Conservation (phyloP, 2,888 invertebrate genomes). For the Tortrix viridana region DNA sequence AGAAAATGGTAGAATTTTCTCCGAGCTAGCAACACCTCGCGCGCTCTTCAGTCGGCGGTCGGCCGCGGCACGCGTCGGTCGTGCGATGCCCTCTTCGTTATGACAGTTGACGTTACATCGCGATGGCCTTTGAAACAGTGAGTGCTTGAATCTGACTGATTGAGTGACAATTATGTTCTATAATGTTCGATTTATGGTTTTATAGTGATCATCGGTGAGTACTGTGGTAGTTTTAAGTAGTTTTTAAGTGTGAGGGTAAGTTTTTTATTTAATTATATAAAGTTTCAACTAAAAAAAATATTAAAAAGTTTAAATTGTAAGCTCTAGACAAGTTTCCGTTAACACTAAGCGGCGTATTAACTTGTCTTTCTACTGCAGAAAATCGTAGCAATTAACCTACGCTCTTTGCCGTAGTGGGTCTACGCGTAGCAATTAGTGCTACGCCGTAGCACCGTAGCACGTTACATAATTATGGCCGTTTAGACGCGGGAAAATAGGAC, state of each 20-base stretch:
- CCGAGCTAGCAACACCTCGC: constrained; percentile 54
- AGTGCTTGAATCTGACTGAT: constrained; percentile 59
- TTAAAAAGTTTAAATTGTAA: background rate
- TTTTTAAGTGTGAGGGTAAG: constrained; percentile 13
- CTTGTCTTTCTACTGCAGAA: constrained; percentile 48
- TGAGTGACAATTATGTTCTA: constrained; percentile 55
- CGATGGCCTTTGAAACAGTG: constrained; percentile 65
- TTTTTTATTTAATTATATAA: constrained; percentile 1
- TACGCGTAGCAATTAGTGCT: constrained; percentile 82
- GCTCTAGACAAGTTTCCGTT: constrained; percentile 45
- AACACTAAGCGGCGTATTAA: constrained; percentile 34
- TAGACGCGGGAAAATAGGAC: constrained; percentile 47
- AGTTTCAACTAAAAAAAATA: background rate
- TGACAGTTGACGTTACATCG: constrained; percentile 49
- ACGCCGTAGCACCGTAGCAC: constrained; percentile 62
- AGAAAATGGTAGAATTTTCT: constrained; percentile 47
- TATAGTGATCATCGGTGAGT: constrained; percentile 82
- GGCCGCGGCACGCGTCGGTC: constrained; percentile 62
- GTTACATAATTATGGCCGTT: constrained; percentile 74
- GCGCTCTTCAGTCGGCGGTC: constrained; percentile 69
- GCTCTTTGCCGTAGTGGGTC: constrained; percentile 67
- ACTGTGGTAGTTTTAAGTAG: constrained; percentile 25
- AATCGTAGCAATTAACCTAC: constrained; percentile 75
- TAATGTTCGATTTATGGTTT: constrained; percentile 73
- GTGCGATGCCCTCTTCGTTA: constrained; percentile 60